Percentiles rank a stretch among this genome's conserved stretches.
Conservation (phyloP, 1,140 invertebrate species). For the Drosophila ogumai region DNA sequence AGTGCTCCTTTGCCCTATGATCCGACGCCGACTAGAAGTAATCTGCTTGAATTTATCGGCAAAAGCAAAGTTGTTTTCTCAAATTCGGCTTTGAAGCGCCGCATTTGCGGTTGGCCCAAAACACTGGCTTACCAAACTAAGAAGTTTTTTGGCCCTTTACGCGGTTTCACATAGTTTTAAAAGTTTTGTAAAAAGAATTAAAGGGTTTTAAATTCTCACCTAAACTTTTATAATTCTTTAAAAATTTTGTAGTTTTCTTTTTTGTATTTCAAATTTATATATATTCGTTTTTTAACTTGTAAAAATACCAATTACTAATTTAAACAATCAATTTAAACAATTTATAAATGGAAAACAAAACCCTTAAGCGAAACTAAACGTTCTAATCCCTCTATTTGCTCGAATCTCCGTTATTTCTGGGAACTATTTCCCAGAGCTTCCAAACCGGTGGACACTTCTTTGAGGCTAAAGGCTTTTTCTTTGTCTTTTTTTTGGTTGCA, state of each 20-base stretch:
- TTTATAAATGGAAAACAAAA: not conserved
- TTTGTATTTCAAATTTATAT: too few species aligned
- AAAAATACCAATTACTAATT: not conserved
- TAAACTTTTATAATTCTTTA: too few species aligned
- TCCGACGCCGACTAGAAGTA: constrained; percentile 24
- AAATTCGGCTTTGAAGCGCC: constrained; percentile 30
- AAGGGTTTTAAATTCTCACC: not conserved
- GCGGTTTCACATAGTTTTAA: not conserved
- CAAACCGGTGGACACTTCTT: not conserved
- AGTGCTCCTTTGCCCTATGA: constrained; percentile 30
- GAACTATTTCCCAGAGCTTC: not conserved
- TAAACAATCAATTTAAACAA: not conserved
- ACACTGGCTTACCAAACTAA: constrained; percentile 6
- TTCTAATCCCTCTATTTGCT: too few species aligned
- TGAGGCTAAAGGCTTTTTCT: too few species aligned
- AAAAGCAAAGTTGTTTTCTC: constrained; percentile 11
- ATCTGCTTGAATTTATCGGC: constrained; percentile 39
- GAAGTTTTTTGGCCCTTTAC: not conserved
- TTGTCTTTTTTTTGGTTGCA: too few species aligned
- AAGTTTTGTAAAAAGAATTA: not conserved
- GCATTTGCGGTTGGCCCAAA: constrained; percentile 16
- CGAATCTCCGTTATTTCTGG: not conserved
- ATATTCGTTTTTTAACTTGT: not conserved
- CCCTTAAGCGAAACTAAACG: too few species aligned
- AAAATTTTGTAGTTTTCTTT: not conserved